These are phyloP conservation scores for Coregonus clupeaformis DNA, from an alignment of 2,113 vertebrate genomes.

Conservation along the genomic window DNA sequence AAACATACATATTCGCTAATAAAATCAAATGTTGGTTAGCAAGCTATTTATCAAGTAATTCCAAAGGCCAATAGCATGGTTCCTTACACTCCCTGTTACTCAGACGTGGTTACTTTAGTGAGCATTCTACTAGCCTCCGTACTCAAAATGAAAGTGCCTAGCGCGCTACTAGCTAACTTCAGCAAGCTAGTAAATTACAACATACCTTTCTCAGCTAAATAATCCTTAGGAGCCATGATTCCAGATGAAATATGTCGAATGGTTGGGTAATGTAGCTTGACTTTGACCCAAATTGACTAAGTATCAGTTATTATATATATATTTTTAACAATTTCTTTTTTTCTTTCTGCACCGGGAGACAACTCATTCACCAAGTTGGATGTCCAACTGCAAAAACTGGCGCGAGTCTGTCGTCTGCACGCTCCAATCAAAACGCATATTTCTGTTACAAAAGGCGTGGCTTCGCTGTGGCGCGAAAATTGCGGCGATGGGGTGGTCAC, in stretches of 20 bases:
- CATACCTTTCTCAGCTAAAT: constrained; percentile 80
- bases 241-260: constrained; percentile 4
- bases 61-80: too few species aligned
- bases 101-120: too few species aligned
- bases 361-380: constrained; percentile 22
- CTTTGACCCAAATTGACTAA: not conserved
- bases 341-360: not conserved
- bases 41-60: too few species aligned
- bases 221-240: constrained; percentile 83
- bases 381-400: constrained; percentile 73
- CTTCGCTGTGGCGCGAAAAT: constrained; percentile 66
- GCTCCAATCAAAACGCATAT: constrained; percentile 62
- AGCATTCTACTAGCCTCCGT: too few species aligned
- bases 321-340: not conserved
- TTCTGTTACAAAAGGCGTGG: constrained; percentile 30
- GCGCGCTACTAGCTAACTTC: too few species aligned
- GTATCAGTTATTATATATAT: too few species aligned
- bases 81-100: too few species aligned
- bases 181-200: too few species aligned
- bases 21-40: too few species aligned
- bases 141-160: too few species aligned
- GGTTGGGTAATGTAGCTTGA: not conserved
- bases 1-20: too few species aligned
- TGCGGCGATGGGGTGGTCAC: constrained; percentile 32
- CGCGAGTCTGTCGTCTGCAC: constrained; percentile 74